Base-by-base conservation (phyloP, 2,113 vertebrate genomes). In the Himantopus leucocephalus region DNA sequence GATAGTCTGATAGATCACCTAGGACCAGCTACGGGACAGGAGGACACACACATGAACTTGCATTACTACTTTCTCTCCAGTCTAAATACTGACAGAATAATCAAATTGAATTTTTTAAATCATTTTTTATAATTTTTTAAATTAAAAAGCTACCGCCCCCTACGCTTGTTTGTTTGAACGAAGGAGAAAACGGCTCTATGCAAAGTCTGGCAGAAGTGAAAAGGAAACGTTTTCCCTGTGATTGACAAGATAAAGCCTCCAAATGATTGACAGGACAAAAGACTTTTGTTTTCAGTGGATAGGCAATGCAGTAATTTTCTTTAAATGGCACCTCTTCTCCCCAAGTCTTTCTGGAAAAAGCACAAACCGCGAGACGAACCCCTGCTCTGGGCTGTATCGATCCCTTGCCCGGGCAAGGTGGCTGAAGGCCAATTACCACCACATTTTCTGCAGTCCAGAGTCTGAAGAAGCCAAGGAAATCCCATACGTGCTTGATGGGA, bases 231-330 rank as follows among this genome's bases (percentile, higher is more conserved):
- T 75, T 92, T 91, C 63, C 77, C 30, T 2, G 6, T 71, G 91
- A 95, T 29, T 94, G 93, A 93, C 92, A 79, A 84, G 91, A 90
- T 90, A 96, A 96, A 96, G 53, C 76, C 88, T 91, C 64, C 53
- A 30, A 4, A 1, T 90, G 92, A 96, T 45, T 96, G 96, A 96
- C 96, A 95, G 93, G 53, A 96, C 95, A 96, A 97, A 97, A 79
- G 96, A 45, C 93, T 92, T 92, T 94, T 94, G 92, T 95, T 94
- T 94, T 63, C 92, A 35, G 73, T 52, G 70, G 90, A 92, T 90
- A 96, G 85, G 85, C 70, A 94, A 75, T 5, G 84, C 72, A 81
- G 85, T 78, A 6, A 86, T 94, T 91, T 81, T 52, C 92, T 95
- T 81, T 77, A 30, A 90, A 85, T 2, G 9, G 24, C 73, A 62